These are phyloP conservation scores for Furcifer pardalis DNA, from an alignment of 2,797 vertebrate genomes.

Conservation along the genomic window DNA sequence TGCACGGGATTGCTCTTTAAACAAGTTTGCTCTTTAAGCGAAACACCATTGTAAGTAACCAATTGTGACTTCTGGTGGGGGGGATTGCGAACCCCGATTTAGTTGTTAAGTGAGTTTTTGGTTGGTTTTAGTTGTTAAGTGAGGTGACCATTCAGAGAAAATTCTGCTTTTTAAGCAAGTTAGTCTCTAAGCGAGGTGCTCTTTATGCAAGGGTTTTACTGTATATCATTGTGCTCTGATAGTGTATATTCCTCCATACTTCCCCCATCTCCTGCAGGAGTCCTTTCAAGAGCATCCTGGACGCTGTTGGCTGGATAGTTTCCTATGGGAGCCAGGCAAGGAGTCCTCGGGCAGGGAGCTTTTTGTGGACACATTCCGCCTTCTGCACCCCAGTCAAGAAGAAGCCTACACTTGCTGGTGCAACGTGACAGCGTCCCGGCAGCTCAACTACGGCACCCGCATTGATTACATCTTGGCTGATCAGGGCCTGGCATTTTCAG, in stretches of 20 bases:
- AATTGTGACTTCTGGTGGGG: no score
- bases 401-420: slow-evolving; percentile 91
- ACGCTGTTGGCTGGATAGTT: slow-evolving; percentile 85
- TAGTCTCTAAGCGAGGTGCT: no score
- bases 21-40: no score
- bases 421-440: slow-evolving; percentile 83
- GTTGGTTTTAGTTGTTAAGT: no score
- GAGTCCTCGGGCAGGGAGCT: slow-evolving; percentile 53
- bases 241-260: not conserved
- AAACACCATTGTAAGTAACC: no score
- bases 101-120: no score
- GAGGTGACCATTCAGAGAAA: no score
- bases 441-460: slow-evolving; percentile 90
- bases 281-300: slow-evolving; percentile 87
- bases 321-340: slow-evolving; percentile 66
- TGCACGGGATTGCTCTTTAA: no score
- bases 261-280: slow-evolving; percentile 71
- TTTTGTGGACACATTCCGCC: slow-evolving; percentile 87
- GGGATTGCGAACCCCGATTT: no score
- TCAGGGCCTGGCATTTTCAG: slow-evolving; percentile 69
- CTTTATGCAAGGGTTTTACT: no score
- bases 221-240: not conserved
- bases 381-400: slow-evolving; percentile 83
- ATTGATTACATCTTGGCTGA: slow-evolving; percentile 89
- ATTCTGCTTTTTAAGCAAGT: no score